Base-by-base conservation (phyloP, 1,140 invertebrate genomes). In the Aphelinus atriplicis region DNA sequence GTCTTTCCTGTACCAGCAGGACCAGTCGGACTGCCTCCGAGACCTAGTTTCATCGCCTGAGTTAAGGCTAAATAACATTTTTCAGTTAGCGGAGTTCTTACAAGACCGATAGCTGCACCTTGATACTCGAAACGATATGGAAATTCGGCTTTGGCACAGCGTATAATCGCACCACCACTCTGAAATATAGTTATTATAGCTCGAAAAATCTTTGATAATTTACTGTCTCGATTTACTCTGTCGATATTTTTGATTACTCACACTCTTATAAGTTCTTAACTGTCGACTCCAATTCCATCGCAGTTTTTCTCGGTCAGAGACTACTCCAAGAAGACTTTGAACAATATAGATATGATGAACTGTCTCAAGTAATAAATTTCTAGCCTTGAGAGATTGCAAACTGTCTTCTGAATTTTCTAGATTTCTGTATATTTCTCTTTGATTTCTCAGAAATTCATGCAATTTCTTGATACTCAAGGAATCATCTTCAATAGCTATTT, bases 1-100 rank as follows among this genome's bases (percentile, higher is more conserved):
- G 97, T 99, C 90, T 99, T 99, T 0, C 97, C 98, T 1, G 97
- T 99, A 71, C 97, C 97, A 77, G 97, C 97, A 26, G 97, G 97
- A n/a, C 98, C 98, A 84, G 98, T 99, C 0, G 98, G 98, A 90
- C 99, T 99, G 7, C 98, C 98, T 71, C 98, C 97, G 63, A 99
- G 90, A 3, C 98, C 98, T 86, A 99, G 93, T 82, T 95, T 92
- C 92, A 99, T 94, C 3, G 96, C 96, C 91, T 99, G 97, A 26
- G 96, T 98, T 51, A 99, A 88, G 45, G 97, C 97, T 42, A 99
- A 89, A 87, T 97, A 99, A 85, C 97, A 99, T 83, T 97, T 95
- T 84, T 99, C 97, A 2, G 97, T 98, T 26, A 98, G 89, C 42
- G 95, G 93, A 0, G 97, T 99, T 81, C 97, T 93, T 0, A 99